Percentiles rank a stretch among this genome's conserved stretches.
Conservation (phyloP, 2,888 invertebrate genomes). For the Caenorhabditis virilis region DNA sequence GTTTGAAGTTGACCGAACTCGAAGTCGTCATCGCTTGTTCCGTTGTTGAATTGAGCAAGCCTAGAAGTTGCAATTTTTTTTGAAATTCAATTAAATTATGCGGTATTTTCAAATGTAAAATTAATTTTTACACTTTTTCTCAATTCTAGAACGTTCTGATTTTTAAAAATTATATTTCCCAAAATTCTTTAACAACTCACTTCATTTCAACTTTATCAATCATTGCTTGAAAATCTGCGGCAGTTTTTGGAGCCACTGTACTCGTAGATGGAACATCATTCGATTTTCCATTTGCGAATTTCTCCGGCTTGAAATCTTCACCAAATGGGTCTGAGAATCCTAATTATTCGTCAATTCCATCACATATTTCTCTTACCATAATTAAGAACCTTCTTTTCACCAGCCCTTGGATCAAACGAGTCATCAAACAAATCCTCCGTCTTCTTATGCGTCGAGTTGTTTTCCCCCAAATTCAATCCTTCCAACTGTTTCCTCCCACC, state of each 20-base stretch:
- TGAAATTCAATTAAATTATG: too few species aligned
- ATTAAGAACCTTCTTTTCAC: slow-evolving; percentile 71
- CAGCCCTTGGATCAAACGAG: slow-evolving; percentile 85
- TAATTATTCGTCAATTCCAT: neutral
- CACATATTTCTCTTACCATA: neutral
- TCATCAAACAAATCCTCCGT: slow-evolving; percentile 60
- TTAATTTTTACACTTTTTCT: too few species aligned
- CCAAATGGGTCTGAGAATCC: slow-evolving; percentile 43
- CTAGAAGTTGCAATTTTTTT: too few species aligned
- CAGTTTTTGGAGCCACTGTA: slow-evolving; percentile 29
- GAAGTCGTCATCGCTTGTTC: slow-evolving; percentile 11
- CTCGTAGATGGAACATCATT: neutral
- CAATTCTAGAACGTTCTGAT: neutral
- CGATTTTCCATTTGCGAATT: too few species aligned
- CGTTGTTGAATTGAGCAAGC: neutral
- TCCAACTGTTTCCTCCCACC: slow-evolving; percentile 15
- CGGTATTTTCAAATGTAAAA: too few species aligned
- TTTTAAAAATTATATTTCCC: too few species aligned
- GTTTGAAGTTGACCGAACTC: slow-evolving; percentile 40
- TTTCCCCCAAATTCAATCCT: slow-evolving; percentile 21
- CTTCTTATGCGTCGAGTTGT: slow-evolving; percentile 74
- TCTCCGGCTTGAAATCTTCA: slow-evolving; percentile 40
- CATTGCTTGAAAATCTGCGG: slow-evolving; percentile 53
- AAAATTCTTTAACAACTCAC: too few species aligned
- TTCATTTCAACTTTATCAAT: slow-evolving; percentile 52